Evolutionary conservation across 64 coral and sea anemone genomes (phyloP).

Genomic region (Orbicella faveolata): DNA sequence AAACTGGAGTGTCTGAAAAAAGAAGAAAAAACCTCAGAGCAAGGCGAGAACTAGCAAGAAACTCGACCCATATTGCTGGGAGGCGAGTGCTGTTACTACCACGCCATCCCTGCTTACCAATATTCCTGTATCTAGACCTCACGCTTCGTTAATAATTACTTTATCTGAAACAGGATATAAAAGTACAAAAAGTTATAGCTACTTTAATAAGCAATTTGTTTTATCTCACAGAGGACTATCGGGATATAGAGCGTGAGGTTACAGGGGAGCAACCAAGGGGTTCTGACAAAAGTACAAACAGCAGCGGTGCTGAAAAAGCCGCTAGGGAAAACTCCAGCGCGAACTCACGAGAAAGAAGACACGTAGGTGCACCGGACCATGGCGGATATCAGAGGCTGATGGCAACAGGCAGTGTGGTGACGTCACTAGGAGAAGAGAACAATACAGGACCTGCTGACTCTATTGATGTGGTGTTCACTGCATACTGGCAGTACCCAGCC

Average conservation of each 20-base stretch:
- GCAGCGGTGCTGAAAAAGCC: neutral
- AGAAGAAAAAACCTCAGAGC: no score
- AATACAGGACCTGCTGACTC: conserved; percentile 59
- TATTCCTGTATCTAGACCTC: no score
- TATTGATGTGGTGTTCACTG: conserved; percentile 89
- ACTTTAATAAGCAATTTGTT: neutral
- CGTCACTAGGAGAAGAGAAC: conserved; percentile 53
- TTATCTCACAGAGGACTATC: conserved; percentile 36
- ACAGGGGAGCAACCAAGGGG: neutral
- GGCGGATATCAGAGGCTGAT: conserved; percentile 97
- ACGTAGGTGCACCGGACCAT: conserved; percentile 93
- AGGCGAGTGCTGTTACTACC: no score
- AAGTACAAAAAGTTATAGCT: no score
- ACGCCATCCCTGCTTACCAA: no score
- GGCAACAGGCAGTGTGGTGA: conserved; percentile 68
- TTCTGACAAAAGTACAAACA: no score
- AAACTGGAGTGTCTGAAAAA: no score
- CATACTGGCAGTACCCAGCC: conserved; percentile 97
- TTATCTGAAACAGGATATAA: no score
- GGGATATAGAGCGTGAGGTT: conserved; percentile 35
- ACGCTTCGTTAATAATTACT: no score
- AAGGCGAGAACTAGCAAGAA: no score
- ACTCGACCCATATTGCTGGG: no score
- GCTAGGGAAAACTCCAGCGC: neutral
- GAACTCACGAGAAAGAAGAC: conserved; percentile 13